Conservation (phyloP, 2,113 vertebrate species). For the Sturnus vulgaris region DNA sequence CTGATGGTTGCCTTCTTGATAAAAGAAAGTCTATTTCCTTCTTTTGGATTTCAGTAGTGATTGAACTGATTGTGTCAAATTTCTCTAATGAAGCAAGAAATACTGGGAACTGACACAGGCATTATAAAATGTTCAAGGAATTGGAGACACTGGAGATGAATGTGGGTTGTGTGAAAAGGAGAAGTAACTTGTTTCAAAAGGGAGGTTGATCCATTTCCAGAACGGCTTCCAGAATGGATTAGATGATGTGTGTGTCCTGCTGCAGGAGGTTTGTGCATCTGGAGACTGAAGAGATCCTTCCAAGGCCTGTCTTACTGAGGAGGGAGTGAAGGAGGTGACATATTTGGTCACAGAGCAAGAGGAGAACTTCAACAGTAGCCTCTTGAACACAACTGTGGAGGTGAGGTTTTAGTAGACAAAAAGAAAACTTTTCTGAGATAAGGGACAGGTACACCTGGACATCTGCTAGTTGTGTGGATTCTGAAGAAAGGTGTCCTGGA, state of each 20-base stretch:
- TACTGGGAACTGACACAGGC: neutral
- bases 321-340: neutral
- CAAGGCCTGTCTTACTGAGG: neutral
- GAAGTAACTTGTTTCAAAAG: neutral
- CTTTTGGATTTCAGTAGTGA: neutral
- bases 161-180: neutral
- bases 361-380: neutral
- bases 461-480: neutral
- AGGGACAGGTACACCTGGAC: neutral
- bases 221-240: neutral
- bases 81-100: neutral
- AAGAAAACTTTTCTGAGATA: neutral
- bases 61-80: neutral
- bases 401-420: rapidly evolving
- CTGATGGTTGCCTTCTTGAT: neutral
- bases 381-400: neutral
- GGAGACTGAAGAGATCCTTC: neutral
- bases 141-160: neutral
- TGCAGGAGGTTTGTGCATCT: neutral
- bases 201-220: neutral
- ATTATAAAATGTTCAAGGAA: neutral
- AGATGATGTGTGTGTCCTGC: neutral
- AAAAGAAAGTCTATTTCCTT: neutral
- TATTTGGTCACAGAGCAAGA: neutral
- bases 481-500: neutral